A percentile compares a stretch with the other conserved stretches of the same genome.
Conservation (phyloP, 2,888 invertebrate genomes). For the Ceramica pisi region DNA sequence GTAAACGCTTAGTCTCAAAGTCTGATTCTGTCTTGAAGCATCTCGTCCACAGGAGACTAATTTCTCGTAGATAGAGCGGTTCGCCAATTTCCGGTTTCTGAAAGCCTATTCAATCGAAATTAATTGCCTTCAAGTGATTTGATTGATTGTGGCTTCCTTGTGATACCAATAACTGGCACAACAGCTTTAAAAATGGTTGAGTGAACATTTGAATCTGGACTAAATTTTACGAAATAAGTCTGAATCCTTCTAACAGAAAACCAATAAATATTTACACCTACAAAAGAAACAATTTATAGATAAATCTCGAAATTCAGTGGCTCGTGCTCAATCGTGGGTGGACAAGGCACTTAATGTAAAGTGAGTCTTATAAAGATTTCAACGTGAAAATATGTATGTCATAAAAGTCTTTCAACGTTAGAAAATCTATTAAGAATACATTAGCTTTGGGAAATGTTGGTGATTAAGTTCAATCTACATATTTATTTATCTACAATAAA, state of each 20-base stretch:
- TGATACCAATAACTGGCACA: conserved; percentile 1
- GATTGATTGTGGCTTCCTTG: background rate
- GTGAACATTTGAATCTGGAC: background rate
- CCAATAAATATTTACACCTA: background rate
- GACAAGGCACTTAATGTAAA: conserved; percentile 1
- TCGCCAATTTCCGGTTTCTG: background rate
- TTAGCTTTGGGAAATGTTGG: conserved; percentile 8
- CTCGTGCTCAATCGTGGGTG: background rate
- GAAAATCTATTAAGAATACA: background rate
- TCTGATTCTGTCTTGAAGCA: conserved; percentile 1
- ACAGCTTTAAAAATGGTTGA: background rate
- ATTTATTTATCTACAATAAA: conserved; percentile 51
- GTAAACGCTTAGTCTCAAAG: background rate
- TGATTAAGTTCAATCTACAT: conserved; percentile 34
- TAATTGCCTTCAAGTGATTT: background rate
- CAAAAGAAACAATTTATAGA: background rate
- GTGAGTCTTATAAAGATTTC: conserved; percentile 9
- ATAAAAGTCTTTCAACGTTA: background rate
- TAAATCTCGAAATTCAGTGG: background rate
- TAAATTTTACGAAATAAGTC: background rate
- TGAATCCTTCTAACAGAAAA: background rate
- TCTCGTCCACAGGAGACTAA: background rate
- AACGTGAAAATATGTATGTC: background rate
- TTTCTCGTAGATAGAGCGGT: background rate
- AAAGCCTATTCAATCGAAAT: background rate